Percentiles rank a stretch among this genome's conserved stretches.
These are phyloP conservation scores for Trachemys scripta DNA, from an alignment of 2,113 vertebrate species.

Conservation along the genomic window DNA sequence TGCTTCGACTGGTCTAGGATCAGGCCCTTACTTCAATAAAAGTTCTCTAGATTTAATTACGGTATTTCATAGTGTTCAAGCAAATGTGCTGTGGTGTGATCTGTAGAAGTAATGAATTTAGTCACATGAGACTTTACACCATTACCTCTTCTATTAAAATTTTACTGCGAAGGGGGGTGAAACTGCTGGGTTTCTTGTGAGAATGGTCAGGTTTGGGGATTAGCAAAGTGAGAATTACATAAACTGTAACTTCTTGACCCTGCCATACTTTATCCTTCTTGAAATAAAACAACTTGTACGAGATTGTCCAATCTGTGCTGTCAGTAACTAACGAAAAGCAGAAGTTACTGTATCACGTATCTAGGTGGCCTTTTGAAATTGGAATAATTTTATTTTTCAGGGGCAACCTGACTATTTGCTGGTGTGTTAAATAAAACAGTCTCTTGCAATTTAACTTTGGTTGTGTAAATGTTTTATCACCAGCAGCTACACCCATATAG, in stretches of 20 bases:
- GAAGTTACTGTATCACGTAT: neutral
- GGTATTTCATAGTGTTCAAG: neutral
- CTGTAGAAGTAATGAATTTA: neutral
- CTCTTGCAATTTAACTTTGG: slow-evolving; percentile 36
- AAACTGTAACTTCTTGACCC: neutral
- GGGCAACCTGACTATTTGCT: neutral
- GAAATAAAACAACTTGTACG: neutral
- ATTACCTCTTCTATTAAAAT: neutral
- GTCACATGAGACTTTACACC: neutral
- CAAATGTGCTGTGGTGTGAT: neutral
- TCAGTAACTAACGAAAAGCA: neutral
- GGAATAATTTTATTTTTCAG: neutral
- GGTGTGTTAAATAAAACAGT: neutral
- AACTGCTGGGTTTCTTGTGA: neutral
- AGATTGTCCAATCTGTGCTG: neutral
- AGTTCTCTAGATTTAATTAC: neutral
- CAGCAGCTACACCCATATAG: neutral
- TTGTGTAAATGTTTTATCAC: neutral
- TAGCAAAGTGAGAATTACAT: neutral
- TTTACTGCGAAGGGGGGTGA: neutral
- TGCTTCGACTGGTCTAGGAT: neutral
- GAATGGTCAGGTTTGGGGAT: neutral
- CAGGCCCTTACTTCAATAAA: neutral
- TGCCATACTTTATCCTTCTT: neutral
- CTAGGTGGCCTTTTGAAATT: neutral